Evolutionary conservation across 2,797 vertebrate species (phyloP).

Genomic region (Allochrocebus solatus): DNA sequence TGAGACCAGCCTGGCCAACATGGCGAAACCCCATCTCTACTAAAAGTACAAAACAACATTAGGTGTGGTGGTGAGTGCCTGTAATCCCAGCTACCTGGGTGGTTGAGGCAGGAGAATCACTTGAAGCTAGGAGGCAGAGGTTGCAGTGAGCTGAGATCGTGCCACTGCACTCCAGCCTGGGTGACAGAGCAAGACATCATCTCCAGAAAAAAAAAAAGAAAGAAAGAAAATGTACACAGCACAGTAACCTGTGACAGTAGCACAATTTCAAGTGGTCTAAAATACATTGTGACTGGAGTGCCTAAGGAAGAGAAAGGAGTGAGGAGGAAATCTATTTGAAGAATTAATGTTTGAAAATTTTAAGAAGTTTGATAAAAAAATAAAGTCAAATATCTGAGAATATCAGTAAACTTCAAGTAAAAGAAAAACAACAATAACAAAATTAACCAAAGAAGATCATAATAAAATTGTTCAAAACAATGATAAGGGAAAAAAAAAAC

Average conservation of each 20-base stretch:
- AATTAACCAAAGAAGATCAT: not conserved
- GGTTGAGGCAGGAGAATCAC: too few species aligned
- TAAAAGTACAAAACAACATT: too few species aligned
- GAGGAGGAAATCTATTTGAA: not conserved
- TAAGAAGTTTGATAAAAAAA: not conserved
- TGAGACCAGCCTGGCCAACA: too few species aligned
- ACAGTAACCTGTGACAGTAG: not conserved
- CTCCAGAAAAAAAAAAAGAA: too few species aligned
- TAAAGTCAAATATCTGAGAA: not conserved
- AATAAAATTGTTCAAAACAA: not conserved
- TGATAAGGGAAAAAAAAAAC: not conserved
- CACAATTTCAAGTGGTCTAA: not conserved
- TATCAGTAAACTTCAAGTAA: not conserved
- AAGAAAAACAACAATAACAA: not conserved
- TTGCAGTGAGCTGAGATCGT: too few species aligned
- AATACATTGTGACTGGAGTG: not conserved
- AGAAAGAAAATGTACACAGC: not conserved
- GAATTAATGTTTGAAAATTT: not conserved
- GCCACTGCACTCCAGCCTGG: too few species aligned
- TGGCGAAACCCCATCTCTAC: too few species aligned
- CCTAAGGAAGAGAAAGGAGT: not conserved
- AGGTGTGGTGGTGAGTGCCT: too few species aligned
- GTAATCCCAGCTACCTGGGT: too few species aligned
- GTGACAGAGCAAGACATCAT: too few species aligned
- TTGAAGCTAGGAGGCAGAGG: too few species aligned